phyloP scores from a whole-genome alignment of 2,797 vertebrate species.

The Gastrophryne carolinensis region DNA sequence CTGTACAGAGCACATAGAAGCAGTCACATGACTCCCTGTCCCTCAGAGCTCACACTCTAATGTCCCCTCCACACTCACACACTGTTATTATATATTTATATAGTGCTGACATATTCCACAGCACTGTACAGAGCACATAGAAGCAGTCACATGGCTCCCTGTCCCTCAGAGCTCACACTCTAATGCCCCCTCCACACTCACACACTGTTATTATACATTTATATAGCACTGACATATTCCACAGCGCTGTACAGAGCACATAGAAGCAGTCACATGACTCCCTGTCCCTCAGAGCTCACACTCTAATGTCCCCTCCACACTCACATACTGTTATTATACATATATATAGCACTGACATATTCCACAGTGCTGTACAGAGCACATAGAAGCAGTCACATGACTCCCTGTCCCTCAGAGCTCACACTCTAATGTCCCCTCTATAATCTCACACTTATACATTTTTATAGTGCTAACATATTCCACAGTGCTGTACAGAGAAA shows the following conservation, averaged over 20 bases:
- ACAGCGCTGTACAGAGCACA: neutral
- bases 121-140: neutral
- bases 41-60: too few relatives aligned
- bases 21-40: neutral
- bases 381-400: too few relatives aligned
- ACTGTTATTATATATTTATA: too few relatives aligned
- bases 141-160: neutral
- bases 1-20: neutral
- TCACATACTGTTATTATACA: too few relatives aligned
- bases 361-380: too few relatives aligned
- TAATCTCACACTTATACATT: neutral
- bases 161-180: too few relatives aligned
- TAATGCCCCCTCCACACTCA: too few relatives aligned
- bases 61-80: too few relatives aligned
- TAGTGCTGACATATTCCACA: neutral
- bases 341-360: too few relatives aligned
- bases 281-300: too few relatives aligned
- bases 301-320: too few relatives aligned
- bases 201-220: too few relatives aligned
- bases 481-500: neutral
- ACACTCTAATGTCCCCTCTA: neutral
- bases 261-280: neutral
- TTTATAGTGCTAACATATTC: neutral
- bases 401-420: neutral
- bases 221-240: neutral